Evolutionary conservation across 2,113 vertebrate genomes (phyloP).

Genomic region (Circaetus cinerascens): DNA sequence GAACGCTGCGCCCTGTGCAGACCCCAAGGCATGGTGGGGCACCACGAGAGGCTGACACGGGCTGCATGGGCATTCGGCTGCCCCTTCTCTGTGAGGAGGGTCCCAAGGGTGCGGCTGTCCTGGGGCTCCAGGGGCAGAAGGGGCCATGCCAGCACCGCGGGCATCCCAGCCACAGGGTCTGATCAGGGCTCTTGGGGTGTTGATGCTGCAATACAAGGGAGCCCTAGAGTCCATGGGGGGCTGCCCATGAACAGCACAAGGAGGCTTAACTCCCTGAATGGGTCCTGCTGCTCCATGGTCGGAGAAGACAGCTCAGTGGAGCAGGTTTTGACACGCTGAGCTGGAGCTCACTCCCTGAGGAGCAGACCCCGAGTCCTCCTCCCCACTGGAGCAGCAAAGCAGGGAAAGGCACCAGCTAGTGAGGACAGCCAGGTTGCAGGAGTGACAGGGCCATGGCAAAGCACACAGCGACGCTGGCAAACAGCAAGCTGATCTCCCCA

Average conservation of each 20-base stretch:
- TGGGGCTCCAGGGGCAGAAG: neutral
- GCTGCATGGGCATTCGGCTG: fast-evolving
- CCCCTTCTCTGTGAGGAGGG: neutral
- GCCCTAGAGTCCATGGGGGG: fast-evolving
- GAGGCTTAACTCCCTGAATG: fast-evolving
- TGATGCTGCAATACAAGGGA: neutral
- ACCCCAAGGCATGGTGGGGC: fast-evolving
- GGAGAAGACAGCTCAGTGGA: neutral
- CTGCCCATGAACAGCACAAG: neutral
- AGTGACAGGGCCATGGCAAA: neutral
- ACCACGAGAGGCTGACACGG: fast-evolving
- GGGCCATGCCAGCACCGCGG: fast-evolving
- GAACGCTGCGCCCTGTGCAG: neutral
- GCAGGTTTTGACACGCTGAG: fast-evolving
- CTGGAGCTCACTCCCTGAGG: neutral
- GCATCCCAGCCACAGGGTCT: neutral
- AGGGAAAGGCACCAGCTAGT: neutral
- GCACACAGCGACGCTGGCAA: neutral
- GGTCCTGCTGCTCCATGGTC: neutral
- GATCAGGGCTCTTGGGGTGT: neutral
- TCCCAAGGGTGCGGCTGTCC: neutral
- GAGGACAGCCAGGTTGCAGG: neutral
- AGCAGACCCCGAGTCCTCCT: neutral
- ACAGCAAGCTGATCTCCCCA: slow-evolving; percentile 48
- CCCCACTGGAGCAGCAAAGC: neutral